Conservation (phyloP, 2,888 invertebrate species). For the Clunio marinus region DNA sequence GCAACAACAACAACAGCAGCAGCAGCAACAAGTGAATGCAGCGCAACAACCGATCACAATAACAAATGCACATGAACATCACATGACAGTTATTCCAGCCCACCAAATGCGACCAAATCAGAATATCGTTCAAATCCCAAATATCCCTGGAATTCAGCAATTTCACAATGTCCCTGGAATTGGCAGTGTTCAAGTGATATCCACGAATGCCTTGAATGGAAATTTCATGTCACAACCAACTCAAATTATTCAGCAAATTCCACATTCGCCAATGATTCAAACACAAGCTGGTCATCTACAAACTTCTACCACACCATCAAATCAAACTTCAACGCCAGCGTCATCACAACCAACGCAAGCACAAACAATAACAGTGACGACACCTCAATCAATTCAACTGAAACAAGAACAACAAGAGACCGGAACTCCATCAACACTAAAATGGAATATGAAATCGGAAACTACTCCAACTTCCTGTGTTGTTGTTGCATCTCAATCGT, state of each 20-base stretch:
- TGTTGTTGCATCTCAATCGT: not conserved
- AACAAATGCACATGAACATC: slow-evolving; percentile 71
- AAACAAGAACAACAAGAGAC: slow-evolving; percentile 48
- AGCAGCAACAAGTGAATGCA: not conserved
- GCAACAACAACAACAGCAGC: not conserved
- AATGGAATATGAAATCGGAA: slow-evolving; percentile 51
- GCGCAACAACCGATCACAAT: slow-evolving; percentile 59
- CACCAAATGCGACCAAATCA: slow-evolving; percentile 49
- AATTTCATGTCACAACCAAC: slow-evolving; percentile 47
- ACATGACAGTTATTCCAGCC: slow-evolving; percentile 78
- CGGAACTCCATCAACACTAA: slow-evolving; percentile 43
- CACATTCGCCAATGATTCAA: slow-evolving; percentile 44
- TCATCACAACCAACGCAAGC: slow-evolving; percentile 41
- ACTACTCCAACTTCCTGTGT: slow-evolving; percentile 48
- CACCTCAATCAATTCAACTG: slow-evolving; percentile 40
- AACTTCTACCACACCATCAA: slow-evolving; percentile 45
- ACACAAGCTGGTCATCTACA: slow-evolving; percentile 41
- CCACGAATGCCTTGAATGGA: slow-evolving; percentile 53
- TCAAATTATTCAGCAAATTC: slow-evolving; percentile 54
- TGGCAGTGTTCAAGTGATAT: slow-evolving; percentile 56
- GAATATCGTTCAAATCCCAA: slow-evolving; percentile 48
- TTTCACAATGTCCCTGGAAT: slow-evolving; percentile 55
- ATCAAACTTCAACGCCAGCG: slow-evolving; percentile 42
- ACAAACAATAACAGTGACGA: slow-evolving; percentile 45
- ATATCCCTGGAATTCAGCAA: slow-evolving; percentile 45